phyloP scores from a whole-genome alignment of 2,888 invertebrate species.

The Onchidella celtica region DNA sequence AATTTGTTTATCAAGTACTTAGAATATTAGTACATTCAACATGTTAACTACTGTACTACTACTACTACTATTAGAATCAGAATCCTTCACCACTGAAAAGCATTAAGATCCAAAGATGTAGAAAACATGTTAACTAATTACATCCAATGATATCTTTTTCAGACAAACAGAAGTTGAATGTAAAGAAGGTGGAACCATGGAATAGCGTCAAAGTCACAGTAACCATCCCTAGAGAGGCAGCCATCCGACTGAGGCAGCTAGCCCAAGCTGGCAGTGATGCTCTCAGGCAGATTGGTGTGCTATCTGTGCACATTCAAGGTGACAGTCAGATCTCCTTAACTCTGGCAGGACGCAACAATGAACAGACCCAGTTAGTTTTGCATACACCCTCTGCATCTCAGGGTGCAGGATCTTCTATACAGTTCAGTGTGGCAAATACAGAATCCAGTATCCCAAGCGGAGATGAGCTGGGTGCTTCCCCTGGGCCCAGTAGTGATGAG shows the following conservation, averaged over 20 bases:
- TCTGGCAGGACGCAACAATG: constrained; percentile 85
- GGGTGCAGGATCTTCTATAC: constrained; percentile 37
- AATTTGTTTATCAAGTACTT: too few relatives aligned
- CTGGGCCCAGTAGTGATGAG: constrained; percentile 77
- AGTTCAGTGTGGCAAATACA: not conserved
- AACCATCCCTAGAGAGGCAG: constrained; percentile 97
- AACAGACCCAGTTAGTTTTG: constrained; percentile 84
- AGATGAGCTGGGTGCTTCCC: constrained; percentile 57
- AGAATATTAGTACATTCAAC: too few relatives aligned
- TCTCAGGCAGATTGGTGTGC: constrained; percentile 94
- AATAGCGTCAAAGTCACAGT: constrained; percentile 98
- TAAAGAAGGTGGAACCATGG: constrained; percentile 96
- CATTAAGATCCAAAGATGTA: too few relatives aligned
- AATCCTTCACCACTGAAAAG: too few relatives aligned
- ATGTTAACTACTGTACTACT: too few relatives aligned
- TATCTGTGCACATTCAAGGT: constrained; percentile 93
- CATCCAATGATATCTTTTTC: constrained; percentile 44
- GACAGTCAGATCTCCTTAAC: constrained; percentile 84
- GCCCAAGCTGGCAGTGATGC: constrained; percentile 92
- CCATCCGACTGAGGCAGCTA: constrained; percentile 92
- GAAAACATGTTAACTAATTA: too few relatives aligned
- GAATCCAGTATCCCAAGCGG: constrained; percentile 48
- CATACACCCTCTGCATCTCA: constrained; percentile 57
- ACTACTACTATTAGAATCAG: too few relatives aligned
- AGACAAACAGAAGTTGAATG: constrained; percentile 83